Percentiles rank a stretch among this genome's conserved stretches.
Conservation (phyloP, 2,797 vertebrate species). For the Bovichtus variegatus region DNA sequence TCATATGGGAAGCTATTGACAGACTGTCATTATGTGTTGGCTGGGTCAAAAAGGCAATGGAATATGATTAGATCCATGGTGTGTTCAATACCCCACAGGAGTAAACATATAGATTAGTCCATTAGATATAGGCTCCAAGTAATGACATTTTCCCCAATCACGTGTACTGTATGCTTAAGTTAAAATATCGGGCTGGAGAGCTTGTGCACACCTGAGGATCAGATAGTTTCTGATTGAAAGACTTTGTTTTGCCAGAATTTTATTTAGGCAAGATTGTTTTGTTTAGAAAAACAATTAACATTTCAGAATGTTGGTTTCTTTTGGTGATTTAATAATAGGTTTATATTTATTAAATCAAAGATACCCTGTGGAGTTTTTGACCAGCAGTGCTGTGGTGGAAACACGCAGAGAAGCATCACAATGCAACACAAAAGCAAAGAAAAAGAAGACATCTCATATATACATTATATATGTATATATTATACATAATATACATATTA, state of each 20-base stretch:
- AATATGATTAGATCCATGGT: conserved; percentile 56
- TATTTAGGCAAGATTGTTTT: background rate
- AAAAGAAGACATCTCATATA: background rate
- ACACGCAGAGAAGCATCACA: background rate
- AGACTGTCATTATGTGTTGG: conserved; percentile 52
- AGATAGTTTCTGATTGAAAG: background rate
- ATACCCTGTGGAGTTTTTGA: background rate
- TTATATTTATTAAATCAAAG: background rate
- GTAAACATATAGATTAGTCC: conserved; percentile 29
- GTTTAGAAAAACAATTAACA: background rate
- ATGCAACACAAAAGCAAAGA: background rate
- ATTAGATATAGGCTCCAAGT: conserved; percentile 5
- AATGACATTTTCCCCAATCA: conserved; percentile 5
- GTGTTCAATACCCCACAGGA: conserved; percentile 43
- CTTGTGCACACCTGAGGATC: background rate
- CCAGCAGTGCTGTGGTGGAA: background rate
- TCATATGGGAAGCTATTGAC: conserved; percentile 59
- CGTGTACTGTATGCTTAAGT: background rate
- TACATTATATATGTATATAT: no score
- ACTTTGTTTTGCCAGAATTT: background rate
- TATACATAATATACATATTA: no score
- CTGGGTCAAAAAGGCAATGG: conserved; percentile 47
- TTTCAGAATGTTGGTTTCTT: background rate
- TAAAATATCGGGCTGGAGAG: background rate
- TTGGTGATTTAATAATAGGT: no score